Conservation (phyloP, 2,113 vertebrate species). For the Carassius carassius region DNA sequence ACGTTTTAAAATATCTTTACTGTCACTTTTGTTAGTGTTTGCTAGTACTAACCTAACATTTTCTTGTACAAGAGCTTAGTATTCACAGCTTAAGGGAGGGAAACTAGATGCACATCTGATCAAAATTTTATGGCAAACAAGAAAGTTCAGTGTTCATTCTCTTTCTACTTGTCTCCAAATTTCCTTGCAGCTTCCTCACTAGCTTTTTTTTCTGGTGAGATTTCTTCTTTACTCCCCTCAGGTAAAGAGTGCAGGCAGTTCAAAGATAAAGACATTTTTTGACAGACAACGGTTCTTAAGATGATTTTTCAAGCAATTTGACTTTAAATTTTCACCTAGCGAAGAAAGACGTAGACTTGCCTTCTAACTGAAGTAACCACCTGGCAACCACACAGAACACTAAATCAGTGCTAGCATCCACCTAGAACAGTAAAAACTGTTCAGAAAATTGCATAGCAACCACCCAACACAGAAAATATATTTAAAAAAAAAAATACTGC, state of each 20-base stretch:
- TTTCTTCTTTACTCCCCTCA: background rate
- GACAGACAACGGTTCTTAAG: background rate
- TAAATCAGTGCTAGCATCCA: background rate
- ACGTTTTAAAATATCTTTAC: no score
- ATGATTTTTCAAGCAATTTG: no score
- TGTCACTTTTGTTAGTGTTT: no score
- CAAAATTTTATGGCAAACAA: background rate
- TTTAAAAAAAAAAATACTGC: background rate
- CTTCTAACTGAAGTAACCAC: conserved; percentile 6
- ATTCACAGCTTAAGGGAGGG: conserved; percentile 1
- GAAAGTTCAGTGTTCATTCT: background rate
- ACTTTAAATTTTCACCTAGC: background rate
- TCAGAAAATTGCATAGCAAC: background rate
- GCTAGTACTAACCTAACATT: background rate
- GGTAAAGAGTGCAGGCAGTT: background rate
- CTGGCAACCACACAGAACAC: background rate
- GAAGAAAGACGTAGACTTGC: background rate
- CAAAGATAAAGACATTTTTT: conserved; percentile 10
- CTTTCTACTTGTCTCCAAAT: background rate
- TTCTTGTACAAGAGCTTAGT: background rate
- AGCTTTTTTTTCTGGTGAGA: background rate
- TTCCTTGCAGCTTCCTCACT: background rate
- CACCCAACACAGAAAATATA: background rate
- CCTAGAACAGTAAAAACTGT: background rate
- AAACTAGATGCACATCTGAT: background rate